These are phyloP conservation scores for Pristionchus japonicus DNA, from an alignment of 2,888 invertebrate genomes.

Conservation along the genomic window DNA sequence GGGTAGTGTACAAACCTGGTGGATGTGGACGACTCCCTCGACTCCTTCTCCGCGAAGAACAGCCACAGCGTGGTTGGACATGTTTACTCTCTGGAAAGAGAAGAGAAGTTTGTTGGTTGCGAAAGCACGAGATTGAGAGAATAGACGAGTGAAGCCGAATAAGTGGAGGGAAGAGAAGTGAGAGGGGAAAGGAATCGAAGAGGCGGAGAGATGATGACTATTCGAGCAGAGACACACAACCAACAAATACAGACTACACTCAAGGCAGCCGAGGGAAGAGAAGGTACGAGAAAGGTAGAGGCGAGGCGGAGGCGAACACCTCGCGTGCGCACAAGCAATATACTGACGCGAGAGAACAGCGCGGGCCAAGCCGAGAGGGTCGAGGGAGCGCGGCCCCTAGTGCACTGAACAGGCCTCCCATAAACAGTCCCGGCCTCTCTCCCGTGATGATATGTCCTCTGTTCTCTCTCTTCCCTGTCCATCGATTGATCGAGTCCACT, in stretches of 20 bases:
- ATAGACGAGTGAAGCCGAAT: background rate
- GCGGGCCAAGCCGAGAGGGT: background rate
- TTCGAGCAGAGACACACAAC: conserved; percentile 35
- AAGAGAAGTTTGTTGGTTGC: background rate
- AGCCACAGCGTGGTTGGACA: conserved; percentile 69
- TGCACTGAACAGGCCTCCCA: conserved; percentile 16
- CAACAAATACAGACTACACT: conserved; percentile 27
- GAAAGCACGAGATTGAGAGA: background rate
- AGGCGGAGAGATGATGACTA: conserved; percentile 30
- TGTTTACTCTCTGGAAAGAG: conserved; percentile 45
- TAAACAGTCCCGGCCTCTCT: background rate
- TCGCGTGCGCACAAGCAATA: background rate
- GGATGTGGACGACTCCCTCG: conserved; percentile 66
- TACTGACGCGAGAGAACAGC: conserved; percentile 1
- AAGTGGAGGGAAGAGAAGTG: background rate
- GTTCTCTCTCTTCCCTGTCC: background rate
- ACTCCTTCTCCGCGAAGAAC: conserved; percentile 65
- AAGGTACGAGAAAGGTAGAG: conserved; percentile 26
- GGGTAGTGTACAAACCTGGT: conserved; percentile 58
- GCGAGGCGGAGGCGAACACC: background rate
- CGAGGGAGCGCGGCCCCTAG: background rate
- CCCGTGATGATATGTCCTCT: background rate
- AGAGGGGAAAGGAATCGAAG: background rate
- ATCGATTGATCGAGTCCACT: background rate
- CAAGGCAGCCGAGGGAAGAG: background rate